Conservation (phyloP, 2,888 invertebrate species). For the Pherbina coryleti region DNA sequence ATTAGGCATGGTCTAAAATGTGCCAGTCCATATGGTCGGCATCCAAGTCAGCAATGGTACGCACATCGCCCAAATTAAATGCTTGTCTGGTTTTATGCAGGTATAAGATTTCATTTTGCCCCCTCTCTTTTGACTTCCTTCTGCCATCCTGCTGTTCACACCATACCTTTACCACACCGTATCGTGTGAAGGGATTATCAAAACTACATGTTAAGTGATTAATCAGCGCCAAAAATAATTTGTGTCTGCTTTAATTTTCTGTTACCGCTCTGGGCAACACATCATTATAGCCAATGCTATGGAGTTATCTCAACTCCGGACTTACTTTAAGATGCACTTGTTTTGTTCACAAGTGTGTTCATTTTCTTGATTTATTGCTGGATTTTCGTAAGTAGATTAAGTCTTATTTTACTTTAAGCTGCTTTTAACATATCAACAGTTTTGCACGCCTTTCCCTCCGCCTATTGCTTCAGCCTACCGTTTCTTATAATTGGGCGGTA, state of each 20-base stretch:
- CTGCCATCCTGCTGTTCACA: not conserved
- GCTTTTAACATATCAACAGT: not conserved
- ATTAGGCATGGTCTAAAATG: constrained; percentile 61
- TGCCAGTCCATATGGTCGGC: not conserved
- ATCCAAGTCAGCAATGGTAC: not conserved
- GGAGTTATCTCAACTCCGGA: too few species aligned
- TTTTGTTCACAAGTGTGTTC: not conserved
- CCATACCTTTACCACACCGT: not conserved
- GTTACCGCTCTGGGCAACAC: not conserved
- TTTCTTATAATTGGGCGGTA: too few species aligned
- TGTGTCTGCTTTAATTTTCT: constrained; percentile 65
- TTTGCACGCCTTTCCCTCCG: too few species aligned
- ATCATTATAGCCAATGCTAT: too few species aligned
- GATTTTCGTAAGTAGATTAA: too few species aligned
- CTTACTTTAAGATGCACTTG: not conserved
- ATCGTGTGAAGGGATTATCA: constrained; percentile 58
- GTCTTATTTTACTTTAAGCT: not conserved
- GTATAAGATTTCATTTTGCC: not conserved
- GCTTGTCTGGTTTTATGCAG: too few species aligned
- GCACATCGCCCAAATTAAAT: not conserved
- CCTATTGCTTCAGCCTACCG: too few species aligned
- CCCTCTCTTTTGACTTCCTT: not conserved
- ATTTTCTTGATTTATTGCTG: too few species aligned
- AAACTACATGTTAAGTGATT: constrained; percentile 67
- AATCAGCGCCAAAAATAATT: constrained; percentile 69